Conservation (phyloP, 2,797 vertebrate genomes). For the Coranthus polyacanthus region DNA sequence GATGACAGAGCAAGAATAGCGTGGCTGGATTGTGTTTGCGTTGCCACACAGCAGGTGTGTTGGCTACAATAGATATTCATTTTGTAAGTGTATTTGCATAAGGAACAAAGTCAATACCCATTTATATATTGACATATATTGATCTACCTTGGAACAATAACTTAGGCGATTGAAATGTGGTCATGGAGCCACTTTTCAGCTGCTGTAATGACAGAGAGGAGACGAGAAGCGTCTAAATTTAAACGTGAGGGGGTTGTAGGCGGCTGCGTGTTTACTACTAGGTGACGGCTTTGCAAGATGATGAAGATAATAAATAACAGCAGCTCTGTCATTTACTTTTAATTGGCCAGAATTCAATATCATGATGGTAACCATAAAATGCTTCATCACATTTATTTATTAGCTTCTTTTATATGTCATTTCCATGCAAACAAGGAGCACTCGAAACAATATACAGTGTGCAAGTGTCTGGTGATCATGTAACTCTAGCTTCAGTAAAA, state of each 20-base stretch:
- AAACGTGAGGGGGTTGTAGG: not conserved
- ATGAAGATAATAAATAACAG: not conserved
- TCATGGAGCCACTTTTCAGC: constrained; percentile 19
- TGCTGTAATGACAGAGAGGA: constrained; percentile 23
- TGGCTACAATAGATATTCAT: constrained; percentile 6
- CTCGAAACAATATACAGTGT: not conserved
- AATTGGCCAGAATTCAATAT: not conserved
- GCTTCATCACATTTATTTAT: not conserved
- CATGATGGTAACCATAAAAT: not conserved
- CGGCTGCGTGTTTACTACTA: not conserved
- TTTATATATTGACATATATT: constrained; percentile 10
- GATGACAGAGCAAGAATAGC: not conserved
- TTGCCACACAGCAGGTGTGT: constrained; percentile 12
- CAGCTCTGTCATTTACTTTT: not conserved
- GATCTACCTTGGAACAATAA: constrained; percentile 29
- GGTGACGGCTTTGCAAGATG: not conserved
- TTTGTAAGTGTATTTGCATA: constrained; percentile 32
- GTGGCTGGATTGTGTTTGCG: constrained; percentile 23
- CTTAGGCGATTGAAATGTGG: constrained; percentile 25
- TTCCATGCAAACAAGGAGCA: not conserved
- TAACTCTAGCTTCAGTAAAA: too few species aligned
- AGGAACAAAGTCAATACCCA: constrained; percentile 30
- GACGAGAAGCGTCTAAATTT: not conserved
- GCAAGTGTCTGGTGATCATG: too few species aligned
- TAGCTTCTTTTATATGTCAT: not conserved